Evolutionary conservation across 2,797 vertebrate genomes (phyloP), one percentile per base, ranked within the genome.

Genomic region (Artibeus jamaicensis): DNA sequence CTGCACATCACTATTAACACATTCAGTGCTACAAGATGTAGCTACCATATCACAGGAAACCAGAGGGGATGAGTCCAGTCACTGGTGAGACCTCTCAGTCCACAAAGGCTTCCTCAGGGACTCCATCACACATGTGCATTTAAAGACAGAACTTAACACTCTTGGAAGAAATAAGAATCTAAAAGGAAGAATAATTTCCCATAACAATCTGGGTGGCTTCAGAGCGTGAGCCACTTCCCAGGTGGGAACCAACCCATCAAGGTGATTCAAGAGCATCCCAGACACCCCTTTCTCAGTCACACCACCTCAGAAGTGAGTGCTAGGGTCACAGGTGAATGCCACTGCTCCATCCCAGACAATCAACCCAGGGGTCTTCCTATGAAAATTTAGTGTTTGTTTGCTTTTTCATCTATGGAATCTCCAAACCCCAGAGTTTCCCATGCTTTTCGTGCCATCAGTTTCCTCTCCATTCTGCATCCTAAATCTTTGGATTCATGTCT

Each of bases 381-480:
- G 93, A 99, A 0, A 55, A 19, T 76, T 98, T 97, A 0, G 97
- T 42, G 44, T 98, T 83, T 37, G 96, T 95, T 96, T 6, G 98
- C 53, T 15, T 98, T 97, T 24, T 97, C 97, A 73, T 98, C 98
- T 42, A 98, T 82, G 90, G 99, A 86, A 96, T 99, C 99, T 97
- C 98, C 99, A 96, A 99, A 99, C 83, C 99, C 99, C 95, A 99
- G 94, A 96, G 99, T 99, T 91, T 99, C 98, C 97, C 99, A 95
- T 0, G 99, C 99, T 87, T 99, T 99, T 0, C 98, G 99, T 59
- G 99, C 96, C 99, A 99, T 99, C 95, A 99, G 98, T 83, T 99
- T 99, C 98, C 99, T 99, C 29, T 67, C n/a, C 16, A 67, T 19
- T 67, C 65, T 34, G 15, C 62, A 18, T 67, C 34, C 65, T 67